Evolutionary conservation across 2,888 invertebrate species (phyloP).

Genomic region (Acanthococcus lagerstroemiae): DNA sequence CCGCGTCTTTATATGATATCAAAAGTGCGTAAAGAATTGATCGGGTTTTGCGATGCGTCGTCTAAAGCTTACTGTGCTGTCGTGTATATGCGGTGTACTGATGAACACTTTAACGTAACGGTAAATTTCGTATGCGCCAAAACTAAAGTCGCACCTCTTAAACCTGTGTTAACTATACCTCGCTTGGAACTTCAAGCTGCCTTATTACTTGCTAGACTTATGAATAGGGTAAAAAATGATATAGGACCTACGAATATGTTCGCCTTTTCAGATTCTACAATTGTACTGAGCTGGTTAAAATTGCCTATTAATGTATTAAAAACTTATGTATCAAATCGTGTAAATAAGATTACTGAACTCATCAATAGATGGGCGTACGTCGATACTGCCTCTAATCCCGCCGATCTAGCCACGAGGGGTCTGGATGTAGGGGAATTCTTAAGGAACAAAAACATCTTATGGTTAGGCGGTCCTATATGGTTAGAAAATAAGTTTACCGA

Average conservation of each 20-base stretch:
- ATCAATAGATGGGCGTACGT: background rate
- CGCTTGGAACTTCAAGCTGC: background rate
- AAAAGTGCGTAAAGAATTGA: background rate
- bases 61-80: slow-evolving; percentile 2
- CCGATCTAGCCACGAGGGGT: slow-evolving; percentile 7
- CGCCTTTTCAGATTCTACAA: slow-evolving; percentile 14
- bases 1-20: slow-evolving; percentile 6
- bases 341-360: background rate
- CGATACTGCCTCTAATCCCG: background rate
- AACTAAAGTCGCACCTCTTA: background rate
- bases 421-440: background rate
- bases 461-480: background rate
- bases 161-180: background rate
- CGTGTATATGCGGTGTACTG: background rate
- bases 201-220: background rate
- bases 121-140: background rate
- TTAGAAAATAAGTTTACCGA: background rate
- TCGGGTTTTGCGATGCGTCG: slow-evolving; percentile 1
- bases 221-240: background rate
- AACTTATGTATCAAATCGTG: slow-evolving; percentile 7
- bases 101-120: background rate
- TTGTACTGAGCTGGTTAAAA: slow-evolving; percentile 1
- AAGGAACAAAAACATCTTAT: background rate
- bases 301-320: background rate
- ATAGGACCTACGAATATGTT: background rate